phyloP scores from a whole-genome alignment of 2,888 invertebrate genomes.

The Pristionchus mayeri region DNA sequence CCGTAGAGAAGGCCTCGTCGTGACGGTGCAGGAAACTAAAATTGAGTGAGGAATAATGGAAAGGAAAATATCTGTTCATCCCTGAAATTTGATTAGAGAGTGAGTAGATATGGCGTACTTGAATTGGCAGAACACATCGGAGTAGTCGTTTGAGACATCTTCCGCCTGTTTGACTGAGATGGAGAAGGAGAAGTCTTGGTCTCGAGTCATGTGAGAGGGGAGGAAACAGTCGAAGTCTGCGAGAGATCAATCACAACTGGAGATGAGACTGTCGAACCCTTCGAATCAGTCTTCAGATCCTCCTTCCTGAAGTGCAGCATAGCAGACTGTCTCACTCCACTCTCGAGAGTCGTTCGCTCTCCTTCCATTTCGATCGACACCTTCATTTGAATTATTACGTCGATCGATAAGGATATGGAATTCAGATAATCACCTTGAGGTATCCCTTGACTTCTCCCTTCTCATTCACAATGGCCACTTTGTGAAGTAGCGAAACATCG shows the following conservation, averaged over 20 bases:
- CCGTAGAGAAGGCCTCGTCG: slow-evolving; percentile 99
- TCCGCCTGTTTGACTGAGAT: slow-evolving; percentile 97
- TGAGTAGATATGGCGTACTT: slow-evolving; percentile 84
- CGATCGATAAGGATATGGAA: neutral
- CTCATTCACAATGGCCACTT: slow-evolving; percentile 94
- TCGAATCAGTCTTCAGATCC: slow-evolving; percentile 68
- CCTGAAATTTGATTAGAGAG: neutral
- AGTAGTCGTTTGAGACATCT: slow-evolving; percentile 94
- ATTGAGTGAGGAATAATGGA: no score
- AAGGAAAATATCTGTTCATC: no score
- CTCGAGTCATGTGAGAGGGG: slow-evolving; percentile 90
- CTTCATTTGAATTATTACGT: neutral
- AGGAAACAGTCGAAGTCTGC: slow-evolving; percentile 61
- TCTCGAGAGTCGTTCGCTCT: slow-evolving; percentile 77
- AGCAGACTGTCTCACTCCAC: slow-evolving; percentile 92
- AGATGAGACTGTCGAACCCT: slow-evolving; percentile 44
- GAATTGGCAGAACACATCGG: slow-evolving; percentile 99
- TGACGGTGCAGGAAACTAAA: slow-evolving; percentile 95
- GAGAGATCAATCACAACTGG: no score
- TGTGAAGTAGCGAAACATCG: slow-evolving; percentile 94
- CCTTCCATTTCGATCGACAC: slow-evolving; percentile 35
- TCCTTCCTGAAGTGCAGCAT: slow-evolving; percentile 85
- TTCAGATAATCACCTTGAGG: slow-evolving; percentile 67
- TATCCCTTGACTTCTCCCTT: slow-evolving; percentile 97
- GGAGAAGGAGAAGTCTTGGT: slow-evolving; percentile 94